Conservation (phyloP, 1,140 invertebrate genomes). For the Drosophila truncata region DNA sequence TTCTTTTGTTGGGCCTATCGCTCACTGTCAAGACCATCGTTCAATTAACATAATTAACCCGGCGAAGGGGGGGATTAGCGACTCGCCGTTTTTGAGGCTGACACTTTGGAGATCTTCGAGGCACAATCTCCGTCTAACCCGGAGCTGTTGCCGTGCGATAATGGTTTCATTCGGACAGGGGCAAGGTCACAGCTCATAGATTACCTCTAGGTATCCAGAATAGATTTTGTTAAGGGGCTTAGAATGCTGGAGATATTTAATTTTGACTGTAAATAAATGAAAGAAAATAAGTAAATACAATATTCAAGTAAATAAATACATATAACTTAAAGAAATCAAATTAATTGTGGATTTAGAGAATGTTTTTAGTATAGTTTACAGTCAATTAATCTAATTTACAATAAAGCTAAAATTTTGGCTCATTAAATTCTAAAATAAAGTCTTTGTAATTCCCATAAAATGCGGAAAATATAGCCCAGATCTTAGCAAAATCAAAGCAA, state of each 20-base stretch:
- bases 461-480: neutral
- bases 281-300: neutral
- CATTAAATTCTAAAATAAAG: neutral
- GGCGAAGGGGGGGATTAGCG: conserved; percentile 67
- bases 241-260: too few relatives aligned
- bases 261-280: neutral
- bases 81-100: conserved; percentile 50
- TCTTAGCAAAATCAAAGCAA: neutral
- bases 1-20: conserved; percentile 67
- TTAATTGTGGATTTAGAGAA: neutral
- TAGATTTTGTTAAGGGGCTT: too few relatives aligned
- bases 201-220: neutral
- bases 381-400: neutral
- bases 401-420: neutral
- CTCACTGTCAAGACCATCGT: conserved; percentile 80
- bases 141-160: conserved; percentile 40
- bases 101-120: conserved; percentile 53
- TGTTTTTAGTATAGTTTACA: neutral
- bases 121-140: conserved; percentile 37
- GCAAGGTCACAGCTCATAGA: conserved; percentile 27
- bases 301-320: too few relatives aligned
- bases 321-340: neutral
- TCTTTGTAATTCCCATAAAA: neutral
- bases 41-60: conserved; percentile 83
- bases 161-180: conserved; percentile 49